Evolutionary conservation across 2,113 vertebrate species (phyloP).

Genomic region (Oreochromis niloticus): DNA sequence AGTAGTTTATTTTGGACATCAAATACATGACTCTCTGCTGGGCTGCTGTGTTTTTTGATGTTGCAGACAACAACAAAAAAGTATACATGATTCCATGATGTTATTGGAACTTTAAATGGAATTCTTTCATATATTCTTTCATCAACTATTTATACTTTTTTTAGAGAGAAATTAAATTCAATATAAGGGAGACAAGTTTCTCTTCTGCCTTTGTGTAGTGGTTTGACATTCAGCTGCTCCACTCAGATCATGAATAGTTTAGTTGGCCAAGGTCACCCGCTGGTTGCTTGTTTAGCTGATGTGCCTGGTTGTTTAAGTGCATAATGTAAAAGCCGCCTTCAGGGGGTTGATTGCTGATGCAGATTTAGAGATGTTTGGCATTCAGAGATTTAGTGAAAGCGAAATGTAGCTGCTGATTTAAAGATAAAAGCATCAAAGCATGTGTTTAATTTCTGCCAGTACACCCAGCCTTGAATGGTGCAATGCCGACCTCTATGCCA

Average conservation of each 20-base stretch:
- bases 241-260: constrained; percentile 3
- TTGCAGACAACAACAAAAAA: neutral
- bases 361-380: constrained; percentile 4
- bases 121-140: neutral
- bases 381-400: constrained; percentile 15
- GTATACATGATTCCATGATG: neutral
- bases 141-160: neutral
- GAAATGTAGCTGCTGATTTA: neutral
- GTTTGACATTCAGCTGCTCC: constrained; percentile 10
- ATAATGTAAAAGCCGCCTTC: constrained; percentile 7
- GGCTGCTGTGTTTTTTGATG: neutral
- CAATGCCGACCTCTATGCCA: neutral
- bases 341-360: neutral
- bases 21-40: neutral
- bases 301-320: neutral
- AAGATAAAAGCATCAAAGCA: constrained; percentile 26
- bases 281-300: constrained; percentile 8
- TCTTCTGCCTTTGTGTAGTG: neutral
- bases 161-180: neutral
- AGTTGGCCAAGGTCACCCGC: constrained; percentile 18
- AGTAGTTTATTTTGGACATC: neutral
- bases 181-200: neutral
- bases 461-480: neutral
- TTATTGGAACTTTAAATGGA: neutral
- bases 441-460: neutral